These are phyloP conservation scores for Drosophila lacicola DNA, from an alignment of 2,888 invertebrate genomes.

Conservation along the genomic window DNA sequence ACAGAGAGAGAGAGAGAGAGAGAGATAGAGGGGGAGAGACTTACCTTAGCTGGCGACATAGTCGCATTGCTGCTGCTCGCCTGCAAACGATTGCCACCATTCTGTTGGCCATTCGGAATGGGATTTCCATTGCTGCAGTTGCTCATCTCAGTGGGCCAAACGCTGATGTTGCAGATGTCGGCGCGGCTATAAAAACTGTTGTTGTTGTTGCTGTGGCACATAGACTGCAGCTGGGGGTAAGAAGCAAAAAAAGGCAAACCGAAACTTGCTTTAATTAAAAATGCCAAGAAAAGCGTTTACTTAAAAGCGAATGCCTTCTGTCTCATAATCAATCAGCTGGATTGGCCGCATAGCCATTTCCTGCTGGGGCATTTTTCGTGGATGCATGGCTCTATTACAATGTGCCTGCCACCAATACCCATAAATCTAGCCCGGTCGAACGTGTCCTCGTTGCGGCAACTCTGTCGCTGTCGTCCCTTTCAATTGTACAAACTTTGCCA, in stretches of 20 bases:
- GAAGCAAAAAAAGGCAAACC: slow-evolving; percentile 12
- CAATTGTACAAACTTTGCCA: slow-evolving; percentile 49
- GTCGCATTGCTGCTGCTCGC: slow-evolving; percentile 79
- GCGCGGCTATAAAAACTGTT: slow-evolving; percentile 77
- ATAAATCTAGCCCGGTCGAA: slow-evolving; percentile 58
- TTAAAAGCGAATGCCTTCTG: slow-evolving; percentile 23
- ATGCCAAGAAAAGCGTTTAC: slow-evolving; percentile 21
- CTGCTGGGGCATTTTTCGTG: slow-evolving; percentile 35
- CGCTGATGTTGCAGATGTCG: slow-evolving; percentile 79
- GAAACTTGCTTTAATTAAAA: slow-evolving; percentile 49
- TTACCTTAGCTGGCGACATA: slow-evolving; percentile 76
- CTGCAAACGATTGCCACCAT: slow-evolving; percentile 69
- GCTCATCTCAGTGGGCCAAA: slow-evolving; percentile 62
- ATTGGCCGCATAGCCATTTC: slow-evolving; percentile 27
- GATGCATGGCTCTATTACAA: slow-evolving; percentile 48
- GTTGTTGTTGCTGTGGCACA: slow-evolving; percentile 30
- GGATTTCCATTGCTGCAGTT: slow-evolving; percentile 23
- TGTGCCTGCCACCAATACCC: slow-evolving; percentile 31
- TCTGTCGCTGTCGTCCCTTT: slow-evolving; percentile 58
- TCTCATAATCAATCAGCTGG: slow-evolving; percentile 57
- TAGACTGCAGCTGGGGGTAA: slow-evolving; percentile 45
- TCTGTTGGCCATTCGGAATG: slow-evolving; percentile 28
- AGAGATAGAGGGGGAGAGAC: slow-evolving; percentile 17
- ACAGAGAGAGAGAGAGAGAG: background rate
- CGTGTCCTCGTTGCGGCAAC: slow-evolving; percentile 43